Percentiles rank a stretch among this genome's conserved stretches.
Conservation (phyloP, 2,888 invertebrate genomes). For the Meiosimyza platycephala region DNA sequence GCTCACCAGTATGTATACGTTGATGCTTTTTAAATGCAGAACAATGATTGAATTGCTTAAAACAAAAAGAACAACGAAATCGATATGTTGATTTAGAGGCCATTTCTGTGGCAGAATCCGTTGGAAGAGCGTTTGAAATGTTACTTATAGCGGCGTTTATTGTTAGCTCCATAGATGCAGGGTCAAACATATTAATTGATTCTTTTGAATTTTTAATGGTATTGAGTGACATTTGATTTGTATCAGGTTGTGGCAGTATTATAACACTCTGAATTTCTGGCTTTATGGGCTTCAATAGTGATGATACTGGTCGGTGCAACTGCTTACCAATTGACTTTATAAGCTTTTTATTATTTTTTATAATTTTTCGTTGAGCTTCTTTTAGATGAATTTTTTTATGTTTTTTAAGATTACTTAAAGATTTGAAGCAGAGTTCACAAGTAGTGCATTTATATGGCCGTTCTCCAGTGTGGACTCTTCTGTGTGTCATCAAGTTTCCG, state of each 20-base stretch:
- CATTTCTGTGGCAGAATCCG: background rate
- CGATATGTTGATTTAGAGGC: conserved; percentile 19
- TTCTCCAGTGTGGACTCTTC: conserved; percentile 81
- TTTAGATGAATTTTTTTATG: conserved; percentile 37
- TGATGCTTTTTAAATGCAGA: conserved; percentile 47
- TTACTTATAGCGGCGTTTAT: too few species aligned
- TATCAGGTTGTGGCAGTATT: conserved; percentile 34
- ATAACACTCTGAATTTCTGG: conserved; percentile 31
- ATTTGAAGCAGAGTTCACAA: conserved; percentile 31
- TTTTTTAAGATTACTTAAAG: conserved; percentile 29
- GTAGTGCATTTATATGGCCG: conserved; percentile 36
- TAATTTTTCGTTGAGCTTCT: conserved; percentile 4
- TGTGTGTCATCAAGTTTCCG: conserved; percentile 81
- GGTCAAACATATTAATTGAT: too few species aligned
- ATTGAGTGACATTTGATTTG: background rate
- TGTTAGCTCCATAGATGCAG: background rate
- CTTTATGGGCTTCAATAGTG: background rate
- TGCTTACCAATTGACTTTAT: too few species aligned
- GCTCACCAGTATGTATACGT: conserved; percentile 61
- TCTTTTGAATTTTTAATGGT: too few species aligned
- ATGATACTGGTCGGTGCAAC: too few species aligned
- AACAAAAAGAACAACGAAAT: conserved; percentile 43
- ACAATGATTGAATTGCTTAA: conserved; percentile 45
- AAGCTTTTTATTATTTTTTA: background rate
- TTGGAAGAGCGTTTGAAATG: background rate